Base-by-base conservation (phyloP, 2,888 invertebrate genomes). In the Acleris cristana region DNA sequence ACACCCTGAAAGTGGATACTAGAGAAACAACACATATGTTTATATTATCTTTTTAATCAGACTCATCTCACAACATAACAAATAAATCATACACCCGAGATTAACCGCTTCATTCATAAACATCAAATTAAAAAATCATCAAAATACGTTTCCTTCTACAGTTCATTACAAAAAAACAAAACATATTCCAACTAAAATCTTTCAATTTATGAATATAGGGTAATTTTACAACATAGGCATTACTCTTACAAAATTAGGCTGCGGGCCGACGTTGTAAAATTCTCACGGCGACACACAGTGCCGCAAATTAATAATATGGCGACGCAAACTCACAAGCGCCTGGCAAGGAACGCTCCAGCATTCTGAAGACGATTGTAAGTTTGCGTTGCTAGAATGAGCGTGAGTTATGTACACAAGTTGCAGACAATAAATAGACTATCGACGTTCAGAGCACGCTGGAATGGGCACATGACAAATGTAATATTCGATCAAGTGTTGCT, bases 41-140 rank as follows among this genome's bases (percentile, higher is more conserved):
- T 88, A 87, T 89, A 89, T 89, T 83, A 87, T 74, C 79, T 66
- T 66, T 66, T 88, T 90, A 92, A 88, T 92, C 88, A 89, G 88
- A 92, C 91, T 92, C 92, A 89, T 90, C 90, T 89, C 85, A 88
- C 86, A 88, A 89, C 86, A 85, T 84, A 89, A 87, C 73, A 73
- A 88, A 89, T 89, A 89, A 85, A 83, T 77, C 83, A 81, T 84
- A 83, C 79, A 76, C 77, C 65, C 74, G 70, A 68, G 79, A 79
- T 80, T 81, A 75, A 40, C 40, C 40, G 10, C 40, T 40, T 40
- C 40, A 40, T 40, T 40, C 40, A 40, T 40, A 40, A 40, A 40
- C 12, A 4, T 14, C 40, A 40, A 10, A 40, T 14, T 14, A 14
- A 40, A 10, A 34, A 10, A 2, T 30, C 40, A 40, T 40, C 14